These are phyloP conservation scores for Stomatorhinus ivindoensis DNA, from an alignment of 2,113 vertebrate species.

Conservation along the genomic window DNA sequence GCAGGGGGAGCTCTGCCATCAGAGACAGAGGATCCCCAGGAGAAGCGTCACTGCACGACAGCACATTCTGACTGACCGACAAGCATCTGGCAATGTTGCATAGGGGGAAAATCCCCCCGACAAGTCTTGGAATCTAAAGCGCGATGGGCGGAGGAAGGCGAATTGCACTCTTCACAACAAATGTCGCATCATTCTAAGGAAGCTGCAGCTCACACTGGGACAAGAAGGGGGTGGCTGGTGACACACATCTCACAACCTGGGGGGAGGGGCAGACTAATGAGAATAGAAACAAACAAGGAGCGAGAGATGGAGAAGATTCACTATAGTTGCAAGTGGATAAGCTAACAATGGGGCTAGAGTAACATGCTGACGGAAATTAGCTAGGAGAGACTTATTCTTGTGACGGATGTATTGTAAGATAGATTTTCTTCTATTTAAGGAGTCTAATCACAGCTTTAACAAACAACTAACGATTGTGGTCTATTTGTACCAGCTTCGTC, in stretches of 20 bases:
- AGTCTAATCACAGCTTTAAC: not conserved
- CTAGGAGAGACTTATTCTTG: not conserved
- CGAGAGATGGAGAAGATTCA: not conserved
- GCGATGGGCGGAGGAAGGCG: not conserved
- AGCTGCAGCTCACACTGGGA: not conserved
- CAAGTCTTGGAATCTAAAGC: not conserved
- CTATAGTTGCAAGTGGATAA: not conserved
- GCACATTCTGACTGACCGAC: not conserved
- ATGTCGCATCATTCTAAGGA: not conserved
- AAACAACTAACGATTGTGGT: not conserved
- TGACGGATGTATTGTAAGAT: not conserved
- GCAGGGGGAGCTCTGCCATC: not conserved
- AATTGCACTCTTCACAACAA: not conserved
- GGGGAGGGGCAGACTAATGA: not conserved
- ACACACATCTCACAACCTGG: not conserved
- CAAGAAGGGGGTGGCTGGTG: not conserved
- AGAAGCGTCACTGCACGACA: not conserved
- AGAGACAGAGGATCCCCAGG: not conserved
- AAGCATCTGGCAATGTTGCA: not conserved
- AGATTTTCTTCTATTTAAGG: not conserved
- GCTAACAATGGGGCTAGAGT: not conserved
- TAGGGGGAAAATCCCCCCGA: not conserved
- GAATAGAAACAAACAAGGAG: not conserved
- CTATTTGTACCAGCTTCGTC: not conserved
- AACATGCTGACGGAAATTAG: not conserved